These are phyloP conservation scores for Dinocampus coccinellae DNA, from an alignment of 2,888 invertebrate genomes.

Conservation along the genomic window DNA sequence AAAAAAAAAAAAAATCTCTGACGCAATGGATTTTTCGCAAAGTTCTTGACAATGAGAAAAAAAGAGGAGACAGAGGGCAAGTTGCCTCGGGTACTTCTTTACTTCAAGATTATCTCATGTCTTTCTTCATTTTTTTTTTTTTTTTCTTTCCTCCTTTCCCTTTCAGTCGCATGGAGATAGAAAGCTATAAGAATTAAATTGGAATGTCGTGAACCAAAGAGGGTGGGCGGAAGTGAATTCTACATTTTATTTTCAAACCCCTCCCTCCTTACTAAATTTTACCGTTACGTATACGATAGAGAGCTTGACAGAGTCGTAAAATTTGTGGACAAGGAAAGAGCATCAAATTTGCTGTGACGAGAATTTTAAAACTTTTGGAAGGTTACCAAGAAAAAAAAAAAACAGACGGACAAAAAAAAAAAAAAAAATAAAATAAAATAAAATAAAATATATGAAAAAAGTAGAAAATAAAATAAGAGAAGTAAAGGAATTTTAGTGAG, in stretches of 20 bases:
- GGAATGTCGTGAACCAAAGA: constrained; percentile 29
- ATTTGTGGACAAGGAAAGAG: constrained; percentile 11
- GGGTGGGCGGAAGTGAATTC: constrained; percentile 8
- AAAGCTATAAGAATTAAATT: constrained; percentile 26
- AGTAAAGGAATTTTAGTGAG: not conserved
- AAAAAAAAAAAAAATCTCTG: constrained; percentile 2
- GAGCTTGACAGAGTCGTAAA: constrained; percentile 12
- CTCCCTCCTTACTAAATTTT: constrained; percentile 4
- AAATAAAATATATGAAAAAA: not conserved
- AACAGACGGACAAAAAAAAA: not conserved
- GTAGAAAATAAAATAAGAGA: not conserved
- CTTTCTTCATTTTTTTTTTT: not conserved
- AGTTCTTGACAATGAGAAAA: constrained; percentile 21
- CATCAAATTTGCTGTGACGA: constrained; percentile 7
- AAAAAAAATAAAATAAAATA: not conserved
- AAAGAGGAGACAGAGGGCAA: constrained; percentile 11
- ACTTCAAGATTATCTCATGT: not conserved
- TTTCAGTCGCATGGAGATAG: not conserved
- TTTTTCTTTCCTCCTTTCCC: not conserved
- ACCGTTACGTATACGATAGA: not conserved
- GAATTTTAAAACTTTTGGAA: constrained; percentile 12
- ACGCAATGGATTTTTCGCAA: constrained; percentile 5
- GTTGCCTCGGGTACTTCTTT: constrained; percentile 20
- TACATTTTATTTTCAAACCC: not conserved
- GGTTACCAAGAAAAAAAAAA: not conserved